Base-by-base conservation (phyloP, 1,140 invertebrate genomes). In the Globodera ellingtonae region DNA sequence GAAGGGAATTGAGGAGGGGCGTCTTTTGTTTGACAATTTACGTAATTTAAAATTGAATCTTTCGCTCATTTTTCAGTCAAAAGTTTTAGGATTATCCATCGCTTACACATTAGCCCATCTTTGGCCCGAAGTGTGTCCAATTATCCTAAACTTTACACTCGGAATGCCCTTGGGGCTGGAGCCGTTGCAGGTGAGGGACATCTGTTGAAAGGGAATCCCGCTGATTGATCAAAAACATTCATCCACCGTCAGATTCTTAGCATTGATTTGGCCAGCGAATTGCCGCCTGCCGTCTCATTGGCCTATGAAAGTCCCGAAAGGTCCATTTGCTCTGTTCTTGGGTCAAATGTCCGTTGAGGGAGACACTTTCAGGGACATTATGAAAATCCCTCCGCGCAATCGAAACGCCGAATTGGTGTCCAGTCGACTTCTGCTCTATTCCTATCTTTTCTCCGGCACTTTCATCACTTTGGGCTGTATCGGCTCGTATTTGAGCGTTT, bases 1-100 rank as follows among this genome's bases (percentile, higher is more conserved):
- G 8, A 91, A 90, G 48, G 93, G 92, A 24, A 92, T 93, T 80
- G 92, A 93, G 82, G 85, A 86, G 59, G 85, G 85, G 5, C 82
- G 85, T 24, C 66, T 87, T 21, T 74, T 86, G 24, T 86, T 86
- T 56, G 86, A 86, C 56, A 86, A 86, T 62, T 69, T 88, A 62
- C 73, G 75, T 62, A 66, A 9, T 44, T 52, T 13, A 50, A 50
- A 56, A 47, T 8, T 21, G n/a, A 65, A 2, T 75, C 44, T 18
- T 75, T 75, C 46, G 56, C 24, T 50, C 35, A 35, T 35, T 35
- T 35, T 35, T 35, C 59, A 65, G 46, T 9, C 44, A 66, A 66
- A 52, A 9, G 10, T 6, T 62, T 48, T 46, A 77, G 75, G 75
- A 21, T 81, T 81, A 47, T 84, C 87, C n/a, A 87, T 88, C 80